phyloP scores from a whole-genome alignment of 2,888 invertebrate genomes.

The Entomobrya multifasciata region DNA sequence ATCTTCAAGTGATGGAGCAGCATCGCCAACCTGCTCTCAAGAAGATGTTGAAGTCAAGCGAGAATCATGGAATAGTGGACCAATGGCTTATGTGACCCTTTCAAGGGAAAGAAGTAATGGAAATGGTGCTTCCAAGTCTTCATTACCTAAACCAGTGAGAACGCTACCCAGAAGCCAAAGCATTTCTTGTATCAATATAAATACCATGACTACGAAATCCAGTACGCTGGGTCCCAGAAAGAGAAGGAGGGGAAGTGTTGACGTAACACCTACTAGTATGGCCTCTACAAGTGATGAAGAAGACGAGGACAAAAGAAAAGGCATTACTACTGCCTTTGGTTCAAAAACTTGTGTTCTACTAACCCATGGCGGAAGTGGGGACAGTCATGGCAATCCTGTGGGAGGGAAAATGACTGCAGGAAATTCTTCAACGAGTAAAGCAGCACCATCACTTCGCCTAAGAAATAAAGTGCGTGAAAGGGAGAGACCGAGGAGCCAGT shows the following conservation, averaged over 20 bases:
- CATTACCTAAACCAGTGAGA: neutral
- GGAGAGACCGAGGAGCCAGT: slow-evolving; percentile 73
- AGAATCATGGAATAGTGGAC: neutral
- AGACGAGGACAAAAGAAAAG: neutral
- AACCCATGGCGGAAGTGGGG: neutral
- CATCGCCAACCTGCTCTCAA: slow-evolving; percentile 7
- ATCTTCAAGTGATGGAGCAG: neutral
- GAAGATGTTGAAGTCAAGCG: neutral
- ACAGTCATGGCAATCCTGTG: neutral
- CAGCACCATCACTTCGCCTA: slow-evolving; percentile 27
- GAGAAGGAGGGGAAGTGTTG: slow-evolving; percentile 8
- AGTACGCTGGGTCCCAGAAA: slow-evolving; percentile 6
- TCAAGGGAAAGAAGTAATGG: slow-evolving; percentile 24
- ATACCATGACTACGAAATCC: neutral
- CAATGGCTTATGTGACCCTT: slow-evolving; percentile 64
- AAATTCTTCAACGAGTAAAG: neutral
- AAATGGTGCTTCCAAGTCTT: neutral
- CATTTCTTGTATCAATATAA: slow-evolving; percentile 49
- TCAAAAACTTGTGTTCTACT: slow-evolving; percentile 48
- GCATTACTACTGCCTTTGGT: slow-evolving; percentile 15
- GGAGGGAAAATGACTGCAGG: neutral
- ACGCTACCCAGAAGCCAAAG: slow-evolving; percentile 65
- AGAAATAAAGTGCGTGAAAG: slow-evolving; percentile 70
- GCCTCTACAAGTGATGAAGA: slow-evolving; percentile 26
- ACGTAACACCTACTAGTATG: neutral